Percentiles rank a stretch among this genome's conserved stretches.
Evolutionary conservation across 2,113 vertebrate species (phyloP).

Genomic region (Talpa occidentalis): DNA sequence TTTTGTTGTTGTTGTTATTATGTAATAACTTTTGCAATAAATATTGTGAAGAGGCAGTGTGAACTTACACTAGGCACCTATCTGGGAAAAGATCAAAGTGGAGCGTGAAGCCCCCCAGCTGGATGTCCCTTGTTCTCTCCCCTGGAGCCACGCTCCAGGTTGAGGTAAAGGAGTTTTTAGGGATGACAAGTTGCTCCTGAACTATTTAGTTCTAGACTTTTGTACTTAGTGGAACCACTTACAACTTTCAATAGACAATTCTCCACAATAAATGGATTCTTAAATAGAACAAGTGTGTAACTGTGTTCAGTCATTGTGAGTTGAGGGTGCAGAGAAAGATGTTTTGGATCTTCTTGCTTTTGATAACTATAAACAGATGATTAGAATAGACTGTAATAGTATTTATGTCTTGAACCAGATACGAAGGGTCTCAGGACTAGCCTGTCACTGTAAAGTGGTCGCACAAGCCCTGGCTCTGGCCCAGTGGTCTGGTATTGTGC

Average conservation of each 20-base stretch:
- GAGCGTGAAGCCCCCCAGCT: background rate
- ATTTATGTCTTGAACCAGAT: background rate
- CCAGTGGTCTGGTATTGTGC: background rate
- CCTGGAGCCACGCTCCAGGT: background rate
- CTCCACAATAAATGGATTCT: background rate
- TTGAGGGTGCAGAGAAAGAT: constrained; percentile 28
- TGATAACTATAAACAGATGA: constrained; percentile 6
- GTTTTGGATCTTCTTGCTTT: background rate
- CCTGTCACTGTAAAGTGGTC: background rate
- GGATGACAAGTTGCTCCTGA: background rate
- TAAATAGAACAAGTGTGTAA: background rate
- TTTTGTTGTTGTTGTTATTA: background rate
- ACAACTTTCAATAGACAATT: background rate
- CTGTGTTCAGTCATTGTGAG: background rate
- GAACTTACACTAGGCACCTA: background rate
- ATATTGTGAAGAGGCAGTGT: background rate
- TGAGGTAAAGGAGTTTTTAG: background rate
- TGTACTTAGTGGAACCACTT: background rate
- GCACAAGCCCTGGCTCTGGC: background rate
- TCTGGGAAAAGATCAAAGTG: background rate
- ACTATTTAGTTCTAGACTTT: background rate
- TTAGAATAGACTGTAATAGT: background rate
- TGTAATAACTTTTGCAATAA: background rate
- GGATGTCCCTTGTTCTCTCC: background rate
- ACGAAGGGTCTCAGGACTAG: background rate